Percentiles rank a stretch among this genome's conserved stretches.
Conservation (phyloP, 2,113 vertebrate species). For the Percina caprodes region DNA sequence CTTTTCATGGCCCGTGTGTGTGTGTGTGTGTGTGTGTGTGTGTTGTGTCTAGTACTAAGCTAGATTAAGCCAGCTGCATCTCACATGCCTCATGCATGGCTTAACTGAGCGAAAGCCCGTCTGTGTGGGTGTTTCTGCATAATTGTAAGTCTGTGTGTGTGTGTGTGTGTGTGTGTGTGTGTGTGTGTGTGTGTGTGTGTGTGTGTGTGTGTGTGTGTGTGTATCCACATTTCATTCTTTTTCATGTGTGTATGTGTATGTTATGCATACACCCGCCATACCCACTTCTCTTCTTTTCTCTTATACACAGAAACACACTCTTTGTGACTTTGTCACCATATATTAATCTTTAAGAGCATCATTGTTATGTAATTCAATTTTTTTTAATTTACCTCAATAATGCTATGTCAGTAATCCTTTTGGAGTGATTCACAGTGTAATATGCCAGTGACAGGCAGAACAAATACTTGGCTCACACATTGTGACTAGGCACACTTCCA, state of each 20-base stretch:
- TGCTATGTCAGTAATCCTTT: constrained; percentile 47
- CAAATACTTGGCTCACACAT: constrained; percentile 62
- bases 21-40: constrained; percentile 11
- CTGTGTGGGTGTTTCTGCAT: constrained; percentile 50
- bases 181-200: neutral
- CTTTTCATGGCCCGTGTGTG: constrained; percentile 17
- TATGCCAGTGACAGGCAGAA: constrained; percentile 59
- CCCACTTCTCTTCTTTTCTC: neutral
- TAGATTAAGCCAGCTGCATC: constrained; percentile 55
- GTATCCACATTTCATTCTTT: constrained; percentile 25
- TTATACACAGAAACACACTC: constrained; percentile 22
- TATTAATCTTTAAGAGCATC: constrained; percentile 54
- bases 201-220: too few species aligned
- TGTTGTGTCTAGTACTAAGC: constrained; percentile 36
- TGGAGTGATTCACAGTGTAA: constrained; percentile 51
- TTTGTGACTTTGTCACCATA: constrained; percentile 35
- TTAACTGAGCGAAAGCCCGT: constrained; percentile 42
- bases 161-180: constrained; percentile 17
- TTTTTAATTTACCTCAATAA: constrained; percentile 53
- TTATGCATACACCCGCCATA: neutral
- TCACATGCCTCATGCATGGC: constrained; percentile 45
- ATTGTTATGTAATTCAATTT: constrained; percentile 39
- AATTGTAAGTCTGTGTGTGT: constrained; percentile 35
- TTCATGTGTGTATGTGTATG: constrained; percentile 12
- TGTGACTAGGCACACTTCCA: constrained; percentile 50